Conservation (phyloP, 2,888 invertebrate genomes). For the Lumbricus terrestris region DNA sequence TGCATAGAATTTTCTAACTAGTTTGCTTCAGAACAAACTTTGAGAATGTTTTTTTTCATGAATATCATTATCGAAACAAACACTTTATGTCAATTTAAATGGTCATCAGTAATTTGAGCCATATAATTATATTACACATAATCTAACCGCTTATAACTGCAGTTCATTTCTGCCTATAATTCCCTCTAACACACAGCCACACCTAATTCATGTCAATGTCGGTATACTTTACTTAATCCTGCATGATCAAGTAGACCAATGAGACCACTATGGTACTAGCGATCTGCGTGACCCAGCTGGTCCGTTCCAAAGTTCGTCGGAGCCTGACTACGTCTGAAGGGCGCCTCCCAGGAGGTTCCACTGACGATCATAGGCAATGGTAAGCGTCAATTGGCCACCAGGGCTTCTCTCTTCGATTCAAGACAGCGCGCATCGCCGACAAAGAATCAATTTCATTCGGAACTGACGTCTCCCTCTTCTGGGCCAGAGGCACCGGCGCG, state of each 20-base stretch:
- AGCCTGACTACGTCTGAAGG: background rate
- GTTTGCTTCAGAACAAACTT: too few species aligned
- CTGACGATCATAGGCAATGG: background rate
- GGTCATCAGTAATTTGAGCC: too few species aligned
- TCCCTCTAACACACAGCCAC: background rate
- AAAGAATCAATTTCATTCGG: background rate
- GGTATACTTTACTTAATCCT: too few species aligned
- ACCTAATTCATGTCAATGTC: background rate
- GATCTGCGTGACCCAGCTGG: background rate
- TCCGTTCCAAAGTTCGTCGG: background rate
- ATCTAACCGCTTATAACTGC: too few species aligned
- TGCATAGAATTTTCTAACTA: too few species aligned
- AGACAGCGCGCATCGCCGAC: background rate
- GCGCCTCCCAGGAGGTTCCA: background rate
- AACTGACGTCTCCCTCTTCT: background rate
- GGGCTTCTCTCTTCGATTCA: background rate
- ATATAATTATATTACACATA: too few species aligned
- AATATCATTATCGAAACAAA: too few species aligned
- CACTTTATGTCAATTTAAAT: too few species aligned
- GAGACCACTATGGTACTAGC: too few species aligned
- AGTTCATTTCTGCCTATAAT: too few species aligned
- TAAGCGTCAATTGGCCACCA: background rate
- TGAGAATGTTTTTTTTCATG: too few species aligned
- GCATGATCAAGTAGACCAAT: background rate
- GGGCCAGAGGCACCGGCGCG: background rate